Percentiles rank a stretch among this genome's conserved stretches.
Evolutionary conservation across 2,797 vertebrate species (phyloP).

Genomic region (Antennarius maculatus): DNA sequence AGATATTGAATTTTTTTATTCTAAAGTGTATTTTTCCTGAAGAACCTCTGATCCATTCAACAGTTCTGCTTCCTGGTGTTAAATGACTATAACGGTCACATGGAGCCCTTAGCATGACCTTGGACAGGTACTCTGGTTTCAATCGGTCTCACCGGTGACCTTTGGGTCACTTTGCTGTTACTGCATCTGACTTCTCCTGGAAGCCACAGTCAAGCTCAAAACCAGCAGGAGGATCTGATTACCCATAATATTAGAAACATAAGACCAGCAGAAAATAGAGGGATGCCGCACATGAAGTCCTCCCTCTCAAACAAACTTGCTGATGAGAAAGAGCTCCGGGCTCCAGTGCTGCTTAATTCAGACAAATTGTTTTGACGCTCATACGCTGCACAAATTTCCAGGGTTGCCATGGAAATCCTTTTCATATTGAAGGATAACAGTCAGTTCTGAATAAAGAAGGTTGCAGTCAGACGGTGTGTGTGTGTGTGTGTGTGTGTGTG

Average conservation of each 20-base stretch:
- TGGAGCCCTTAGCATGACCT: neutral
- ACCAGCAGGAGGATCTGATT: constrained; percentile 42
- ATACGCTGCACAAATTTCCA: constrained; percentile 20
- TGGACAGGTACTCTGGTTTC: neutral
- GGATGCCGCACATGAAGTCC: constrained; percentile 36
- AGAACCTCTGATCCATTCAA: too few species aligned
- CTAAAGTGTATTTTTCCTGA: too few species aligned
- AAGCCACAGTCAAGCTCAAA: constrained; percentile 25
- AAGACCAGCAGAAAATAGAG: constrained; percentile 38
- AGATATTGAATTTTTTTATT: too few species aligned
- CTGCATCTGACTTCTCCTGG: neutral
- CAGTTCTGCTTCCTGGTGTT: neutral
- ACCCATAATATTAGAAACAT: constrained; percentile 53
- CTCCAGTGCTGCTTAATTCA: constrained; percentile 19
- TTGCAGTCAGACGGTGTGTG: constrained; percentile 2
- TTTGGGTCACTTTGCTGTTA: constrained; percentile 27
- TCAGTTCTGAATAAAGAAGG: constrained; percentile 39
- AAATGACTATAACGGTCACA: too few species aligned
- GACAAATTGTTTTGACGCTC: constrained; percentile 19
- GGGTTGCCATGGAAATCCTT: constrained; percentile 50
- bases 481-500: constrained; percentile 5
- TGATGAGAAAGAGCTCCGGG: constrained; percentile 3
- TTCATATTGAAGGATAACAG: constrained; percentile 45
- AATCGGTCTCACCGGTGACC: constrained; percentile 1
- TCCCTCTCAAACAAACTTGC: neutral